Conservation (phyloP, 1,140 invertebrate species). For the Potamilus streckersoni region DNA sequence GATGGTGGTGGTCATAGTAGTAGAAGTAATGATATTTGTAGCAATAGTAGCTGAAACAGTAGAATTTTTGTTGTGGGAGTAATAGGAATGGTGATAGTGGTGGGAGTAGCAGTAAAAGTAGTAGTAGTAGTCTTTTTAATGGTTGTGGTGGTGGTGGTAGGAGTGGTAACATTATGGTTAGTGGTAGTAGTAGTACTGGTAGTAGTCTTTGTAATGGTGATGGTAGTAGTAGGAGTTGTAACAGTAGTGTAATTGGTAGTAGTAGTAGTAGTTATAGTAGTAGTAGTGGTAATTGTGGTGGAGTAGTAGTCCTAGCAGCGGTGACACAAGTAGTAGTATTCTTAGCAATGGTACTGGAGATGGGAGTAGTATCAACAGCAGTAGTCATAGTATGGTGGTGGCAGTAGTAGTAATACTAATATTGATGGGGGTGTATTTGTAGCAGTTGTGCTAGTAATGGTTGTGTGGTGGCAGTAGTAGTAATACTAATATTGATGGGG, state of each 20-base stretch:
- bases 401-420: too few species aligned
- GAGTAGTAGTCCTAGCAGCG: background rate
- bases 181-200: background rate
- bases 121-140: background rate
- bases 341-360: too few species aligned
- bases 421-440: too few species aligned
- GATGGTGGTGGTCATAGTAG: background rate
- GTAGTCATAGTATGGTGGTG: too few species aligned
- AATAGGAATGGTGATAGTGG: background rate
- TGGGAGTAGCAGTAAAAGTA: background rate
- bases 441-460: too few species aligned
- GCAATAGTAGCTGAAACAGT: background rate
- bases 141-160: background rate
- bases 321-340: background rate
- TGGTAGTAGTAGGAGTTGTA: background rate
- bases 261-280: background rate
- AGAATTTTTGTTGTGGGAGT: background rate
- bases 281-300: background rate
- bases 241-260: background rate
- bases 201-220: background rate
- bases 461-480: too few species aligned
- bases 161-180: background rate
- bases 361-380: background rate
- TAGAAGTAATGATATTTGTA: background rate
- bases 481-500: too few species aligned